These are phyloP conservation scores for Eugnorisma glareosa DNA, from an alignment of 2,888 invertebrate genomes.

Conservation along the genomic window DNA sequence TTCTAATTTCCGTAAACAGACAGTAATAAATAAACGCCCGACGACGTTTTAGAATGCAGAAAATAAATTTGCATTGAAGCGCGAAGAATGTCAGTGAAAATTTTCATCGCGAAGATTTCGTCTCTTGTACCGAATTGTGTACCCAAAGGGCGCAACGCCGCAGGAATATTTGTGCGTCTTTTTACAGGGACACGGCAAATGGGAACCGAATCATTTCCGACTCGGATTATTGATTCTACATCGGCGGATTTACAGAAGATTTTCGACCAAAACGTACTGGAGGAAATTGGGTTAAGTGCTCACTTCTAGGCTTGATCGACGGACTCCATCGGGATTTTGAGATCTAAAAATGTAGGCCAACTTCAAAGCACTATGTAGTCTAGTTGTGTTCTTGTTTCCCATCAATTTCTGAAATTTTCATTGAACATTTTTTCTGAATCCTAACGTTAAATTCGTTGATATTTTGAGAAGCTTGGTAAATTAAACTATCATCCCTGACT, in stretches of 20 bases:
- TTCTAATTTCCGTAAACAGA: constrained; percentile 38
- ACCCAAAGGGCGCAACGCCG: constrained; percentile 48
- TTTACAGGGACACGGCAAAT: constrained; percentile 56
- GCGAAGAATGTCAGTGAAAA: background rate
- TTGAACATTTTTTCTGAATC: background rate
- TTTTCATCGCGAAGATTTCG: constrained; percentile 33
- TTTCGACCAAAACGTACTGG: constrained; percentile 58
- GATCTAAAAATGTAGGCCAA: constrained; percentile 36
- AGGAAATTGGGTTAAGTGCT: constrained; percentile 66
- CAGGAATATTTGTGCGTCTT: constrained; percentile 61
- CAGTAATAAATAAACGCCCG: constrained; percentile 34
- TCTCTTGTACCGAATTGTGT: constrained; percentile 49
- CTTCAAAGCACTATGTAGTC: constrained; percentile 9
- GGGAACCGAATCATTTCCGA: constrained; percentile 65
- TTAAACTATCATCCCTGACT: background rate
- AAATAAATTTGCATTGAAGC: constrained; percentile 41
- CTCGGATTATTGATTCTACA: constrained; percentile 65
- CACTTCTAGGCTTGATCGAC: constrained; percentile 52
- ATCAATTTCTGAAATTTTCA: background rate
- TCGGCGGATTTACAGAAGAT: constrained; percentile 57
- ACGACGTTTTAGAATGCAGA: constrained; percentile 14
- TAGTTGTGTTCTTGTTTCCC: constrained; percentile 7
- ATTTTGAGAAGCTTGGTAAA: background rate
- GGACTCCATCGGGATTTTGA: constrained; percentile 45
- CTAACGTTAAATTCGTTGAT: background rate